These are phyloP conservation scores for Diabrotica balteata DNA, from an alignment of 2,888 invertebrate genomes.

Conservation along the genomic window DNA sequence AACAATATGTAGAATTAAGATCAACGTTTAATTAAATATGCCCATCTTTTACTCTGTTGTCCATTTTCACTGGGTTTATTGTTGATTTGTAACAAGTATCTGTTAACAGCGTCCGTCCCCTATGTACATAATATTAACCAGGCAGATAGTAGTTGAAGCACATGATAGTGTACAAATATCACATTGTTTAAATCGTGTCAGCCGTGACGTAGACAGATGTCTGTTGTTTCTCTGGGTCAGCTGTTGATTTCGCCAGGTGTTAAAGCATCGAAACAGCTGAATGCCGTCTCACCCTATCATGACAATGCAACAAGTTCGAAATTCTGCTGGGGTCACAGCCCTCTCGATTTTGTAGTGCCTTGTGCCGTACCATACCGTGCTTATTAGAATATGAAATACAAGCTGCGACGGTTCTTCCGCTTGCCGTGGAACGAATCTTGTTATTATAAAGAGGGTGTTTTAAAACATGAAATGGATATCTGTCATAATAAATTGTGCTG, in stretches of 20 bases:
- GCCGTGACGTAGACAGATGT: conserved; percentile 46
- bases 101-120: no score
- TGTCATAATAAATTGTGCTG: no score
- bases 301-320: conserved; percentile 49
- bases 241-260: conserved; percentile 49
- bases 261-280: conserved; percentile 43
- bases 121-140: no score
- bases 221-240: conserved; percentile 46
- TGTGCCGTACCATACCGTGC: conserved; percentile 30
- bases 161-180: conserved; percentile 14
- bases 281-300: conserved; percentile 41
- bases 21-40: no score
- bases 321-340: conserved; percentile 40
- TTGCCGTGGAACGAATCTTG: conserved; percentile 2
- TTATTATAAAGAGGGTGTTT: not conserved
- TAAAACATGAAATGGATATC: no score
- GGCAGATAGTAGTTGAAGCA: no score
- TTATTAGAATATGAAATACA: conserved; percentile 29
- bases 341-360: conserved; percentile 27
- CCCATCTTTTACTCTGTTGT: no score
- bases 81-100: no score
- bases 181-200: conserved; percentile 43
- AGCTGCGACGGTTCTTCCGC: conserved; percentile 10
- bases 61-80: no score
- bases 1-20: no score